phyloP scores from a whole-genome alignment of 2,888 invertebrate genomes.

The Augochlorella aurata region DNA sequence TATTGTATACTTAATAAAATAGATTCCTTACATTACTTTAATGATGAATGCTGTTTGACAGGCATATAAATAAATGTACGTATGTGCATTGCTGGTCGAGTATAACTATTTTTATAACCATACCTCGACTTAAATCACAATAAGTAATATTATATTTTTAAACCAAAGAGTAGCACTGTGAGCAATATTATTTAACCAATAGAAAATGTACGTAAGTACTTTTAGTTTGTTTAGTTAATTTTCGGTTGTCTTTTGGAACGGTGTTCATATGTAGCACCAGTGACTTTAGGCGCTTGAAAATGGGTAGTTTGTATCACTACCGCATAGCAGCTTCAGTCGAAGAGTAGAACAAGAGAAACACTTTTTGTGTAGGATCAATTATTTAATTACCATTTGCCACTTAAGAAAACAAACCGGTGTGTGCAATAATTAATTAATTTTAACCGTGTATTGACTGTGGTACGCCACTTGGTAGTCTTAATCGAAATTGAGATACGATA shows the following conservation, averaged over 20 bases:
- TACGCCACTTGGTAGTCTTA: slow-evolving; percentile 63
- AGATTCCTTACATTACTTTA: too few species aligned
- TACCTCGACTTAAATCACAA: not conserved
- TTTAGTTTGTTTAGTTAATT: slow-evolving; percentile 6
- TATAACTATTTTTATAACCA: not conserved
- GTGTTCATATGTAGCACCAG: slow-evolving; percentile 39
- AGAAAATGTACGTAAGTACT: slow-evolving; percentile 5
- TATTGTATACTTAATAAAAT: not conserved
- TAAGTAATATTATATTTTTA: not conserved
- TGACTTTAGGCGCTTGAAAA: slow-evolving; percentile 40
- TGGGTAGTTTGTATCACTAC: slow-evolving; percentile 33
- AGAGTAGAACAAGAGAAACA: slow-evolving; percentile 18
- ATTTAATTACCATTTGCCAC: slow-evolving; percentile 9
- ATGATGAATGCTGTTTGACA: too few species aligned
- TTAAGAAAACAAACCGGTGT: not conserved
- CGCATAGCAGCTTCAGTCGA: slow-evolving; percentile 26
- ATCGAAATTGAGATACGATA: slow-evolving; percentile 57
- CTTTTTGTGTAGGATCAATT: slow-evolving; percentile 18
- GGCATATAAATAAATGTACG: not conserved
- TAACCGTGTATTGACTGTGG: slow-evolving; percentile 35
- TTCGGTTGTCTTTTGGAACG: slow-evolving; percentile 41
- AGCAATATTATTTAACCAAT: slow-evolving; percentile 15
- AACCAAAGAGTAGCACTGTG: not conserved
- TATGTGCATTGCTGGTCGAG: not conserved
- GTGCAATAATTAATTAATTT: slow-evolving; percentile 16